Conservation (phyloP, 2,113 vertebrate species). For the Bostrychus sinensis region DNA sequence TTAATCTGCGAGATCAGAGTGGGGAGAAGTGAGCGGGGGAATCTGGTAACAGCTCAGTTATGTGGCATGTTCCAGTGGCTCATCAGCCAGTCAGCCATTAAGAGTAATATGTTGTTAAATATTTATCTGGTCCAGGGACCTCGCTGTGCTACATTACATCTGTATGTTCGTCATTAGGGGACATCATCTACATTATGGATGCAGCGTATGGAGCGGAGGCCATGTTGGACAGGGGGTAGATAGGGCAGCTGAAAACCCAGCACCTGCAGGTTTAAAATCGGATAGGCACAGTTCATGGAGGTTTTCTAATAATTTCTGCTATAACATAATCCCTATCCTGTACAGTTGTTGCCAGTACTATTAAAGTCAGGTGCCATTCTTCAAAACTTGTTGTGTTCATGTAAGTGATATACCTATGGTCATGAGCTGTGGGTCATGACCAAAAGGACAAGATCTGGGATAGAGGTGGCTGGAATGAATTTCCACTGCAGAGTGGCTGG, state of each 20-base stretch:
- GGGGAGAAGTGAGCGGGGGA: constrained; percentile 35
- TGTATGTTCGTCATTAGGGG: constrained; percentile 59
- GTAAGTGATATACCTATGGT: too few species aligned
- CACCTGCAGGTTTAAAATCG: constrained; percentile 17
- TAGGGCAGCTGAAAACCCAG: constrained; percentile 12
- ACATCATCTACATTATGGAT: constrained; percentile 44
- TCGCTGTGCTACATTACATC: constrained; percentile 61
- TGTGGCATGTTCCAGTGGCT: constrained; percentile 43
- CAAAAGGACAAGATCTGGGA: too few species aligned
- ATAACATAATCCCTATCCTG: too few species aligned
- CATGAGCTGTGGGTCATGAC: too few species aligned
- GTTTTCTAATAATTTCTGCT: not conserved
- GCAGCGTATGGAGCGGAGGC: constrained; percentile 15
- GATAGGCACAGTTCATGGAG: not conserved
- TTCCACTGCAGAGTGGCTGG: too few species aligned
- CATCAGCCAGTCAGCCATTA: constrained; percentile 68
- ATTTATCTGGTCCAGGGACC: constrained; percentile 64
- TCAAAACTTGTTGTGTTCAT: too few species aligned
- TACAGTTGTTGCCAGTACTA: too few species aligned
- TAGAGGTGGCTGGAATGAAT: too few species aligned
- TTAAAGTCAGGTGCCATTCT: too few species aligned
- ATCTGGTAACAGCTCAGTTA: constrained; percentile 61
- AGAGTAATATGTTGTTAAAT: constrained; percentile 70
- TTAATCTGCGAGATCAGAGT: constrained; percentile 64
- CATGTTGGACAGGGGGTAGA: constrained; percentile 7